Percentiles rank a stretch among this genome's conserved stretches.
phyloP scores from a whole-genome alignment of 2,888 invertebrate genomes.

The Calameuta pallipes region DNA sequence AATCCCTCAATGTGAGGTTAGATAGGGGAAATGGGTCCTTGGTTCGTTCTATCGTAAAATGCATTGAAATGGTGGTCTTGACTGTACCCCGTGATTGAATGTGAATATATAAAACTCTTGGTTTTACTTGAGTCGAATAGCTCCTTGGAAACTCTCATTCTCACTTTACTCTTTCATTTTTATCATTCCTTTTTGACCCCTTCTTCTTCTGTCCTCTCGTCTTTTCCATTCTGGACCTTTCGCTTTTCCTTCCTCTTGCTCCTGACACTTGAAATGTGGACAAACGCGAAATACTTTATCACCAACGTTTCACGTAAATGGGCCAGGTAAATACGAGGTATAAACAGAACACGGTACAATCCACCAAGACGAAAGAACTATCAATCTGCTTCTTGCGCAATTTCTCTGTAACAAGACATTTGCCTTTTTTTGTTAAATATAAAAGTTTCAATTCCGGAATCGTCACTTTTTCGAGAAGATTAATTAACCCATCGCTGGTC shows the following conservation, averaged over 20 bases:
- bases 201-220: neutral
- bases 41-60: neutral
- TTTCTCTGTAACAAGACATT: neutral
- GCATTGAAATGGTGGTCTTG: neutral
- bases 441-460: neutral
- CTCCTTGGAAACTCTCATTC: neutral
- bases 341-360: neutral
- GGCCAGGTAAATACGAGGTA: neutral
- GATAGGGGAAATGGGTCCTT: neutral
- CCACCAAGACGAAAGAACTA: neutral
- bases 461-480: neutral
- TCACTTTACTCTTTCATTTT: neutral
- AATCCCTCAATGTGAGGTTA: neutral
- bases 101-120: neutral
- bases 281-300: neutral
- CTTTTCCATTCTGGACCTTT: neutral
- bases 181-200: neutral
- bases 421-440: neutral
- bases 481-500: neutral
- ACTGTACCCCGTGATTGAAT: neutral
- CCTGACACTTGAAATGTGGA: neutral
- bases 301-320: neutral
- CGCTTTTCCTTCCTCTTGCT: neutral
- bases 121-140: neutral
- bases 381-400: neutral